These are phyloP conservation scores for Drosophila kanapiae DNA, from an alignment of 1,140 invertebrate species.

Conservation along the genomic window DNA sequence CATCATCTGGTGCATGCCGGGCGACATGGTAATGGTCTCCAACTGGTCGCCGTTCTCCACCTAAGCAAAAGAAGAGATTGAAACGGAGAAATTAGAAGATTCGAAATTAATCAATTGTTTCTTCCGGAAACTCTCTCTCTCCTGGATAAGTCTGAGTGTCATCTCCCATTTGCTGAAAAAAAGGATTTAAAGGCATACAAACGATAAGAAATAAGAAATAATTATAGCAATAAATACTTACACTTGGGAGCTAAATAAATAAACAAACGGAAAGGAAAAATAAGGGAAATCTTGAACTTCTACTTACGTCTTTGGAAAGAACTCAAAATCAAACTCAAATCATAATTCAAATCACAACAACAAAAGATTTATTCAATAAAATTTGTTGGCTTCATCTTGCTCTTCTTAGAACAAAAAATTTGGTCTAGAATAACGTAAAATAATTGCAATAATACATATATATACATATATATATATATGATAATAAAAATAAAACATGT, in stretches of 20 bases:
- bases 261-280: neutral
- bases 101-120: neutral
- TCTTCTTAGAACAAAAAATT: constrained; percentile 48
- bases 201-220: constrained; percentile 7
- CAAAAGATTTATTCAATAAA: constrained; percentile 69
- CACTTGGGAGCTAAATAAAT: neutral
- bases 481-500: constrained; percentile 61
- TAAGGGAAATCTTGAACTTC: neutral
- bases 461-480: neutral
- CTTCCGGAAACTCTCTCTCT: neutral
- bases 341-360: constrained; percentile 77
- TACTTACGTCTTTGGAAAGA: neutral
- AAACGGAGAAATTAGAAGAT: neutral
- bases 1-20: constrained; percentile 92
- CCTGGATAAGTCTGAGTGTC: neutral
- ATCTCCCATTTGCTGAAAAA: neutral
- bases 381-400: constrained; percentile 43
- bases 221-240: constrained; percentile 5
- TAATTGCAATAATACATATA: constrained; percentile 33
- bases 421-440: constrained; percentile 61
- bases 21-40: constrained; percentile 90
- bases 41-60: constrained; percentile 89
- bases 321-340: constrained; percentile 50
- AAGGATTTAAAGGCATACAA: too few species aligned
- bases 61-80: constrained; percentile 65